Evolutionary conservation across 2,888 invertebrate genomes (phyloP), one percentile per base, ranked within the genome.

Genomic region (Hypselothyrea guttata): DNA sequence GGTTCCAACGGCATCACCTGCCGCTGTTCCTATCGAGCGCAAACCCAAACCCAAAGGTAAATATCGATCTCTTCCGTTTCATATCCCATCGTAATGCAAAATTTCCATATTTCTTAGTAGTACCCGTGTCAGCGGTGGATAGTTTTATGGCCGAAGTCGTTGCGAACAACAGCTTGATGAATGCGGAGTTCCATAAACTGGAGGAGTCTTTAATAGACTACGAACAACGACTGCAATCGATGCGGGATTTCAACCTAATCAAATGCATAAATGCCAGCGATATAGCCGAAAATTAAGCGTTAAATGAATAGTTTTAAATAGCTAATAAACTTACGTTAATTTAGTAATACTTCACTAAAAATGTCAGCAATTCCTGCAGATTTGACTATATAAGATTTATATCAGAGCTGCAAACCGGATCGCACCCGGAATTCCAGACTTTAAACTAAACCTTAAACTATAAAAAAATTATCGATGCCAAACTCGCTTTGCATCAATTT

Each of bases 141-240:
- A 73, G 68, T 7, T 84, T 87, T 33, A 52, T 88, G 16, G 63
- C 54, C 8, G 71, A 79, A 55, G 57, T 88, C 7, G 78, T 71
- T 22, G 61, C 61, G 30, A 78, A 77, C 18, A 87, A 88, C 31
- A 77, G 59, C 31, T 42, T 71, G 13, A 46, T 87, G 0, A 83
- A 71, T 55, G 58, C 58, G 0, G 82, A 88, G 13, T 87, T 81
- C 46, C 41, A 47, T 7, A 75, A 59, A 38, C 42, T 84, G 42
- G 86, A 88, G 53, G 72, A 78, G 27, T 70, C 76, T 0, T 52
- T 86, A 3, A 52, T 86, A 41, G 71, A 75, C 27, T 88, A 75
- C 33, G 87, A 87, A 15, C 86, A 86, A 15, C 65, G 61, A 15
- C 75, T 69, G 30, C 84, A 84, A 61, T 49, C 63, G 3, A 65